Evolutionary conservation across 2,888 invertebrate species (phyloP).

Genomic region (Acleris emargana): DNA sequence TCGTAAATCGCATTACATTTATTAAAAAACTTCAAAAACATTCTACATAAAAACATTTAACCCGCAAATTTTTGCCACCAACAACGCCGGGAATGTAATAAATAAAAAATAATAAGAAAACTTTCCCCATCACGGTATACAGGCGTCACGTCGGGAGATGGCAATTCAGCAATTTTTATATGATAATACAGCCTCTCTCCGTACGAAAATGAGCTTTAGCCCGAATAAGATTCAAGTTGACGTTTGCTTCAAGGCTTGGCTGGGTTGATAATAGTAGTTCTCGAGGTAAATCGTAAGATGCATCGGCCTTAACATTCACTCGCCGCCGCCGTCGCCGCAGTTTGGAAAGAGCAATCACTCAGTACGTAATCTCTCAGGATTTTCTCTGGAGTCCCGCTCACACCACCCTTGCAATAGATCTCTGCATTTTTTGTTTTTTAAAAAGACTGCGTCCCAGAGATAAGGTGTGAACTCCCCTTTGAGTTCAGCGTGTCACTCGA

Average conservation of each 20-base stretch:
- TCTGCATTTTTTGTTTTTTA: slow-evolving; percentile 67
- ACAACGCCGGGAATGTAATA: slow-evolving; percentile 72
- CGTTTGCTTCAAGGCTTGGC: slow-evolving; percentile 38
- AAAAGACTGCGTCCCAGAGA: slow-evolving; percentile 69
- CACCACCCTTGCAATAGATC: slow-evolving; percentile 57
- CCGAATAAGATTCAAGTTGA: slow-evolving; percentile 42
- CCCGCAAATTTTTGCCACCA: slow-evolving; percentile 50
- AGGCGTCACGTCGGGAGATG: slow-evolving; percentile 62
- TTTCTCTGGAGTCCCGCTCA: slow-evolving; percentile 52
- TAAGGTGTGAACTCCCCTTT: slow-evolving; percentile 63
- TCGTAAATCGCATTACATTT: not conserved
- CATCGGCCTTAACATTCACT: slow-evolving; percentile 71
- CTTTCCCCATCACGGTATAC: slow-evolving; percentile 74
- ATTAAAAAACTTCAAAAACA: slow-evolving; percentile 25
- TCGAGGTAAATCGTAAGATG: slow-evolving; percentile 68
- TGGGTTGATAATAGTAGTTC: slow-evolving; percentile 44
- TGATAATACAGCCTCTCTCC: slow-evolving; percentile 37
- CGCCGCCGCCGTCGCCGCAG: slow-evolving; percentile 61
- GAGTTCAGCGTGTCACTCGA: slow-evolving; percentile 48
- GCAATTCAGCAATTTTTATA: slow-evolving; percentile 63
- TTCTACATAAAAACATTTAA: slow-evolving; percentile 48
- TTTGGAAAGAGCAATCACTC: slow-evolving; percentile 81
- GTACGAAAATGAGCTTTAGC: slow-evolving; percentile 51
- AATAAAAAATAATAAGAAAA: slow-evolving; percentile 82
- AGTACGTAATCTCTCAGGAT: slow-evolving; percentile 80